Percentiles rank a stretch among this genome's conserved stretches.
phyloP scores from a whole-genome alignment of 2,888 invertebrate species.

The Napeogenes inachia region DNA sequence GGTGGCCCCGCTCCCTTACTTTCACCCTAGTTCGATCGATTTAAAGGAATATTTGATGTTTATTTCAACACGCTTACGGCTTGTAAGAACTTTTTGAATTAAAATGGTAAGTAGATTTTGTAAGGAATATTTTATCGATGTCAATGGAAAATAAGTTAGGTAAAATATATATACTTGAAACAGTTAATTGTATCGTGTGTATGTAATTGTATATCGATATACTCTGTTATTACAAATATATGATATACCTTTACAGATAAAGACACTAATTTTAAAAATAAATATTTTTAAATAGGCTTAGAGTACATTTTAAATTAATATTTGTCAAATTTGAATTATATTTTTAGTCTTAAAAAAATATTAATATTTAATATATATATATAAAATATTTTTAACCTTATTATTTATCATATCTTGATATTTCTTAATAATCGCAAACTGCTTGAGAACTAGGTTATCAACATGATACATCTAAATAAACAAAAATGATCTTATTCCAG shows the following conservation, averaged over 20 bases:
- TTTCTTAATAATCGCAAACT: conserved; percentile 2
- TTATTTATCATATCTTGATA: not conserved
- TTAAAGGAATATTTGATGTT: conserved; percentile 50
- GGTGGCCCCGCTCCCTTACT: conserved; percentile 54
- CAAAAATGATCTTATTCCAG: conserved; percentile 29
- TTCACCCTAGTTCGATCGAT: conserved; percentile 54
- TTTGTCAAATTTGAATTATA: not conserved
- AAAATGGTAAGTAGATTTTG: conserved; percentile 19
- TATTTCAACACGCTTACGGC: conserved; percentile 30
- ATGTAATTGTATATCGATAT: too few species aligned
- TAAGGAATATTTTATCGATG: conserved; percentile 4
- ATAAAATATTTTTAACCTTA: not conserved
- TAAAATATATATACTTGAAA: too few species aligned
- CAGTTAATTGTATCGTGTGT: too few species aligned
- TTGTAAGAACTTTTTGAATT: conserved; percentile 29
- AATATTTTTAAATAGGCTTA: too few species aligned
- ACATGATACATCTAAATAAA: conserved; percentile 23
- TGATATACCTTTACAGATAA: too few species aligned
- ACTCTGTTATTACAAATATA: too few species aligned
- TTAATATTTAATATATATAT: too few species aligned
- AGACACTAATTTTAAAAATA: too few species aligned
- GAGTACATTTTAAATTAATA: too few species aligned
- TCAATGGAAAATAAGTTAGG: not conserved
- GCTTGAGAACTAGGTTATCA: conserved; percentile 19
- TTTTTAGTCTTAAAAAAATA: too few species aligned